Percentiles rank a stretch among this genome's conserved stretches.
phyloP scores from a whole-genome alignment of 1,140 invertebrate species.

The Drosophila seguyi region DNA sequence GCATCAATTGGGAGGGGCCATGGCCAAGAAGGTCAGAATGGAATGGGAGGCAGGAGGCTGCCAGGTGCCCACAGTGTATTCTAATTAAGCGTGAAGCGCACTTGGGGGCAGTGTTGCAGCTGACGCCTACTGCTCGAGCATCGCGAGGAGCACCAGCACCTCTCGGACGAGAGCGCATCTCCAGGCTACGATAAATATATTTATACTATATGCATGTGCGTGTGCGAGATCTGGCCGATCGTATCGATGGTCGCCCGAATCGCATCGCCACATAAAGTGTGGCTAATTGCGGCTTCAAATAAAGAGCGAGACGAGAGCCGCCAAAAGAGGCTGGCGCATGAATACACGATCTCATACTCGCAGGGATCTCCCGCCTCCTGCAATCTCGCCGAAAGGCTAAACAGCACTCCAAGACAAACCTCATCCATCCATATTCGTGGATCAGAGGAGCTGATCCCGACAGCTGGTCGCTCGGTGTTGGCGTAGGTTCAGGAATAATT shows the following conservation, averaged over 20 bases:
- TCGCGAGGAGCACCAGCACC: constrained; percentile 1
- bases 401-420: constrained; percentile 8
- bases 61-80: constrained; percentile 62
- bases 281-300: constrained; percentile 84
- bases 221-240: constrained; percentile 56
- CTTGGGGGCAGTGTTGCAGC: constrained; percentile 72
- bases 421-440: constrained; percentile 24
- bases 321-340: constrained; percentile 34
- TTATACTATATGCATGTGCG: constrained; percentile 12
- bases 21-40: constrained; percentile 2
- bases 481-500: constrained; percentile 62
- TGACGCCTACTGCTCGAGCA: constrained; percentile 56
- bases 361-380: constrained; percentile 9
- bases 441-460: constrained; percentile 11
- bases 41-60: constrained; percentile 22
- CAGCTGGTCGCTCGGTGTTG: constrained; percentile 50
- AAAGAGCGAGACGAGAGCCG: constrained; percentile 65
- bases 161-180: background rate
- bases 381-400: constrained; percentile 35
- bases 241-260: constrained; percentile 66
- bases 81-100: constrained; percentile 84
- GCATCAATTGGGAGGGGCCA: constrained; percentile 6
- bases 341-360: constrained; percentile 12
- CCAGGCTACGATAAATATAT: constrained; percentile 10
- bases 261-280: constrained; percentile 78